Evolutionary conservation across 1,140 invertebrate species (phyloP).

Genomic region (Ruditapes philippinarum): DNA sequence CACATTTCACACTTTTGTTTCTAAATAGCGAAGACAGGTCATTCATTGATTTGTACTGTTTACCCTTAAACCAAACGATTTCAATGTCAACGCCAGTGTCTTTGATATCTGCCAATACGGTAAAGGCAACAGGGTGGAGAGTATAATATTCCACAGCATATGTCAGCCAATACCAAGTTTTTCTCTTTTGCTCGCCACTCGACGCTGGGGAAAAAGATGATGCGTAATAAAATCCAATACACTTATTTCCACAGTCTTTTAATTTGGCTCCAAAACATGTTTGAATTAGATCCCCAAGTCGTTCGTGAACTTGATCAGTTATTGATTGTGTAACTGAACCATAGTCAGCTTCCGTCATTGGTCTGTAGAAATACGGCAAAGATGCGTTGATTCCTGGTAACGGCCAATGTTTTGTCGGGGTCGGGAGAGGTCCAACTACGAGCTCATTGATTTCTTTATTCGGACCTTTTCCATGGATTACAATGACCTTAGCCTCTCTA

Average conservation of each 20-base stretch:
- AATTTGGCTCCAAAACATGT: conserved; percentile 68
- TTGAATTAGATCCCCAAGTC: conserved; percentile 62
- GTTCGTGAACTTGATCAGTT: conserved; percentile 55
- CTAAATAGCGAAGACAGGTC: conserved; percentile 61
- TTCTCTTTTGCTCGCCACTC: conserved; percentile 55
- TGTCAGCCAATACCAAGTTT: conserved; percentile 74
- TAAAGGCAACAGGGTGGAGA: conserved; percentile 75
- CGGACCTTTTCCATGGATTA: conserved; percentile 68
- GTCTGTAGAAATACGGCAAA: conserved; percentile 70
- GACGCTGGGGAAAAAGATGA: conserved; percentile 67
- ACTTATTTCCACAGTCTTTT: conserved; percentile 67
- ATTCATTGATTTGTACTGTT: conserved; percentile 65
- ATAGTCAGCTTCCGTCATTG: conserved; percentile 58
- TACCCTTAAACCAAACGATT: conserved; percentile 72
- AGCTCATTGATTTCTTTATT: conserved; percentile 76
- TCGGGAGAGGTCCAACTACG: conserved; percentile 75
- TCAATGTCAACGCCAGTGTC: conserved; percentile 63
- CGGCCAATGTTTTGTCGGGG: conserved; percentile 58
- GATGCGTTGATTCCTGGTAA: conserved; percentile 65
- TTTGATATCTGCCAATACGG: conserved; percentile 71
- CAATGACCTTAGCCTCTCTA: conserved; percentile 75
- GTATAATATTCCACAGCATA: conserved; percentile 70
- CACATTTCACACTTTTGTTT: conserved; percentile 34
- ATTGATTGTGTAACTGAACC: conserved; percentile 50
- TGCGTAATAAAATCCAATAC: conserved; percentile 65